Conservation (phyloP, 92 coral and sea anemone genomes). For the Phenganax subtilis region DNA sequence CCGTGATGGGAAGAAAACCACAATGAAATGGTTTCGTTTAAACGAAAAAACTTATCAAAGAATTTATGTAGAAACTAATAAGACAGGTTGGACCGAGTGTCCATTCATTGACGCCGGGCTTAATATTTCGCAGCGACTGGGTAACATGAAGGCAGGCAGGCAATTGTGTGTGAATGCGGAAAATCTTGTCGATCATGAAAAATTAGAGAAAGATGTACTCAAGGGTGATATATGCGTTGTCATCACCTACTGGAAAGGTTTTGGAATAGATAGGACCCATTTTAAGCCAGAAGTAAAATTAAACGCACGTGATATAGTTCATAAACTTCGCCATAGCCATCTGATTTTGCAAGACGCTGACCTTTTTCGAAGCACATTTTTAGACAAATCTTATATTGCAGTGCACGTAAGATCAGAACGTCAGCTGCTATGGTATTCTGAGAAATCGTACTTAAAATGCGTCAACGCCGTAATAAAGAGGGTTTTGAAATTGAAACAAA, state of each 20-base stretch:
- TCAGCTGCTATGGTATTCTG: slow-evolving; percentile 85
- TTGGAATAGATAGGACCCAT: slow-evolving; percentile 75
- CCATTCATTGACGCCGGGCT: slow-evolving; percentile 76
- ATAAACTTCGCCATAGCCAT: slow-evolving; percentile 58
- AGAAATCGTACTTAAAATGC: slow-evolving; percentile 55
- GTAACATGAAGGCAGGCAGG: slow-evolving; percentile 57
- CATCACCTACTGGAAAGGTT: slow-evolving; percentile 86
- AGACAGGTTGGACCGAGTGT: slow-evolving; percentile 76
- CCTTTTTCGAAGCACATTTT: slow-evolving; percentile 11
- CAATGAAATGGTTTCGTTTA: slow-evolving; percentile 68
- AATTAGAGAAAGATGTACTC: slow-evolving; percentile 58
- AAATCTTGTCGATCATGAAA: slow-evolving; percentile 50
- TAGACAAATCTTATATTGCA: slow-evolving; percentile 57
- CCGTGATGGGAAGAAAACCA: slow-evolving; percentile 56
- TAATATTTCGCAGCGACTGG: slow-evolving; percentile 68
- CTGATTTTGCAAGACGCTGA: slow-evolving; percentile 59
- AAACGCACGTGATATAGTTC: slow-evolving; percentile 64
- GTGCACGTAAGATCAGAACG: slow-evolving; percentile 87
- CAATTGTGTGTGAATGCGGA: slow-evolving; percentile 88
- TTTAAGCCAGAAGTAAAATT: slow-evolving; percentile 62
- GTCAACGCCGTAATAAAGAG: slow-evolving; percentile 51
- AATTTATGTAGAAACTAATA: slow-evolving; percentile 35
- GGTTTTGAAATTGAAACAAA: slow-evolving; percentile 52
- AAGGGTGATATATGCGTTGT: slow-evolving; percentile 62
- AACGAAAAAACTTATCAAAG: slow-evolving; percentile 43